Percentiles rank a stretch among this genome's conserved stretches.
phyloP scores from a whole-genome alignment of 2,797 vertebrate genomes.

The Sebastes baramenuke region DNA sequence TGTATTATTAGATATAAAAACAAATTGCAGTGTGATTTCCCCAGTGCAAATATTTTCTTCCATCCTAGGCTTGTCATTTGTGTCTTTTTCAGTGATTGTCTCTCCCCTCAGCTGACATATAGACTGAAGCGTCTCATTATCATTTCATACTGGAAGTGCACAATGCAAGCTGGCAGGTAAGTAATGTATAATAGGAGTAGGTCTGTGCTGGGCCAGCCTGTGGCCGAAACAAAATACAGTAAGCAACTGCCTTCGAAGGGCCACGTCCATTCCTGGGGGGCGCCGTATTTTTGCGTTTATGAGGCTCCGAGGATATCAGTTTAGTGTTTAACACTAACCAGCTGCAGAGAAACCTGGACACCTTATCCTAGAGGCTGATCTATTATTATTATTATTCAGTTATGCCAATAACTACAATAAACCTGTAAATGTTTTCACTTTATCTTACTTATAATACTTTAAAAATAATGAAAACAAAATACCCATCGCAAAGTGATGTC shows the following conservation, averaged over 20 bases:
- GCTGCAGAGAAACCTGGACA: neutral
- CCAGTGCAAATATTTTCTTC: conserved; percentile 29
- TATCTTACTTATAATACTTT: neutral
- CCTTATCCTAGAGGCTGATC: neutral
- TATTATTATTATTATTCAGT: too few relatives aligned
- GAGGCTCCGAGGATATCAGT: neutral
- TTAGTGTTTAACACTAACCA: neutral
- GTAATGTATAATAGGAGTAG: neutral
- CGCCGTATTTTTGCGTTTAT: neutral
- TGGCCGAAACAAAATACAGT: neutral
- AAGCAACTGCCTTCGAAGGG: neutral
- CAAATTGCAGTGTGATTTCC: conserved; percentile 40
- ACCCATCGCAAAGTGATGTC: neutral
- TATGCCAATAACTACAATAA: neutral
- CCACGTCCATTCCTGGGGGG: neutral
- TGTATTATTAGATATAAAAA: conserved; percentile 67
- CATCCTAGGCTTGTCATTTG: conserved; percentile 3
- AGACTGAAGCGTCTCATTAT: neutral
- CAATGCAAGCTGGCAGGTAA: neutral
- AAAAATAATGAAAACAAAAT: neutral
- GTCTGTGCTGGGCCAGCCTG: neutral
- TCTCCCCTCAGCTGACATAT: neutral
- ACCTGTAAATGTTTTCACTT: neutral
- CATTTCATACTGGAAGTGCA: conserved; percentile 3
- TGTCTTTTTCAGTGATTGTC: conserved; percentile 8